Evolutionary conservation across 1,140 invertebrate species (phyloP), one percentile per base, ranked within the genome.

Genomic region (Lordiphosa collinella): DNA sequence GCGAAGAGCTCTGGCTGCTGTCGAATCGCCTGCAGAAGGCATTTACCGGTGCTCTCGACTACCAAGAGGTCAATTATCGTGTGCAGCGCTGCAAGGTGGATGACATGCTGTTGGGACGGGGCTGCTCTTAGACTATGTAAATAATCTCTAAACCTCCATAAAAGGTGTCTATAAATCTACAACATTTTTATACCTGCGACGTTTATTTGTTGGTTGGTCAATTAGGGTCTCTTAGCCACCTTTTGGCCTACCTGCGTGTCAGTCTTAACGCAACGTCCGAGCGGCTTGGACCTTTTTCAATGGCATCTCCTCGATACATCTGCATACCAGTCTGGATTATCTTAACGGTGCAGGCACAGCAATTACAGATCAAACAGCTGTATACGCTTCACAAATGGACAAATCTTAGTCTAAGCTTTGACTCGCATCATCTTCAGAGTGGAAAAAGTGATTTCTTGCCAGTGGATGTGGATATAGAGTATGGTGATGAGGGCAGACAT

Each of bases 381-480:
- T 57, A 61, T 37, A 86, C 86, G 10, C 58, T 88, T 2, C 86
- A 88, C 47, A 61, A 73, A 44, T 94, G 94, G 94, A 90, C 91
- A 1, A 72, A 90, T 8, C 63, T 94, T 6, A 74, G 59, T n/a
- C 14, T 75, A 35, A 92, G 93, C 1, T 87, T 93, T 9, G 75
- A 79, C 0, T 90, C 47, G 72, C 6, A 29, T 29, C 25, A 29
- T 29, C 7, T 29, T 3, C 90, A 89, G 7, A 94, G 91, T 73
- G 90, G 2, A 92, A 92, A 8, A 12, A 90, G 0, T 86, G 94
- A 37, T 92, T 94, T n/a, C 91, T 94, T 94, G 29, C 93, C 93
- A 1, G 93, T 95, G 37, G 94, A 95, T 72, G 91, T 94, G 4
- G 94, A 95, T 63, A 92, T 94, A 1, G 92, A 93, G 66, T 90